Evolutionary conservation across 2,888 invertebrate species (phyloP).

Genomic region (Protonemura montana): DNA sequence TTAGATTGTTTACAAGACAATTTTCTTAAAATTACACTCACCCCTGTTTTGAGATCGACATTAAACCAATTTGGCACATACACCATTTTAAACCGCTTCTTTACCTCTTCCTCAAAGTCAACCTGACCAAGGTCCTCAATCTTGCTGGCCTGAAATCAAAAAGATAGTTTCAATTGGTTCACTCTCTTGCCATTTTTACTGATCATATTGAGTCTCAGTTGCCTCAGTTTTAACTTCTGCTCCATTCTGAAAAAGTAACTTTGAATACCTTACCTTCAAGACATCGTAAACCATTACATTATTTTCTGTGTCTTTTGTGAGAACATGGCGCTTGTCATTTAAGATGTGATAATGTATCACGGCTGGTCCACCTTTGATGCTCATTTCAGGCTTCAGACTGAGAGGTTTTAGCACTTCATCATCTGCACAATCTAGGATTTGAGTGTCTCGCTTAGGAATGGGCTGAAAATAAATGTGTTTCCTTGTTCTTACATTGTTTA

Average conservation of each 20-base stretch:
- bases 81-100: constrained; percentile 89
- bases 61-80: constrained; percentile 99
- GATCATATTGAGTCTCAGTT: too few relatives aligned
- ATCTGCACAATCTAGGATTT: constrained; percentile 46
- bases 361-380: constrained; percentile 88
- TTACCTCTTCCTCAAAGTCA: constrained; percentile 92
- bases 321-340: constrained; percentile 94
- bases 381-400: constrained; percentile 59
- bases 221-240: too few relatives aligned
- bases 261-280: constrained; percentile 70
- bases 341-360: constrained; percentile 91
- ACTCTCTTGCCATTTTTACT: too few relatives aligned
- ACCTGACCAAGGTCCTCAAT: constrained; percentile 90
- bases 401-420: constrained; percentile 55
- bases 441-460: constrained; percentile 57
- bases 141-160: constrained; percentile 70
- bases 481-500: too few relatives aligned
- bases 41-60: constrained; percentile 97
- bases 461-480: constrained; percentile 54
- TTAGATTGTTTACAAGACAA: background rate
- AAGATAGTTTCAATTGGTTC: background rate
- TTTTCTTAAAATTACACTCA: constrained; percentile 59
- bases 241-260: background rate
- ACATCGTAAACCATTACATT: constrained; percentile 94
- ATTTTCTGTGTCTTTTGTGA: constrained; percentile 94